Conservation (phyloP, 2,888 invertebrate genomes). For the Phengaris arion region DNA sequence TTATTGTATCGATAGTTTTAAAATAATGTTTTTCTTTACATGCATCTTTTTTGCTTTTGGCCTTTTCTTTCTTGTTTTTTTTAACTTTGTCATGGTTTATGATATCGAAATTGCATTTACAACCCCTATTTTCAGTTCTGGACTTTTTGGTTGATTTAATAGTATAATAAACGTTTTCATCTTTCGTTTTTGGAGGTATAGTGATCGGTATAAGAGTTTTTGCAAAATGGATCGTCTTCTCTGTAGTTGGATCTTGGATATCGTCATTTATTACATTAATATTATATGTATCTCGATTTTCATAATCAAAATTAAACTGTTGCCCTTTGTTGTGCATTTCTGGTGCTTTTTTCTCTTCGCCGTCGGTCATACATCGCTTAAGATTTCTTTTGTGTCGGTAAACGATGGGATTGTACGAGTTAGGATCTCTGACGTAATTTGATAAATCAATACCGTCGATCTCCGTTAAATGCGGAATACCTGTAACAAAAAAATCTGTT, state of each 20-base stretch:
- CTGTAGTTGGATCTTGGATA: slow-evolving; percentile 52
- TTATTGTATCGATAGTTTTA: slow-evolving; percentile 51
- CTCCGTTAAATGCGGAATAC: slow-evolving; percentile 14
- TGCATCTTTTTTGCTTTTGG: slow-evolving; percentile 48
- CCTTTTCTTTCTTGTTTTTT: slow-evolving; percentile 47
- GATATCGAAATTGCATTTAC: slow-evolving; percentile 30
- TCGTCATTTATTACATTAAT: slow-evolving; percentile 40
- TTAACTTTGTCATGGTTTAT: slow-evolving; percentile 36
- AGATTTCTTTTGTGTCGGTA: slow-evolving; percentile 61
- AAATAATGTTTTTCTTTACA: slow-evolving; percentile 49
- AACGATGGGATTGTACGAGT: slow-evolving; percentile 57
- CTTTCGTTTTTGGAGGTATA: slow-evolving; percentile 54
- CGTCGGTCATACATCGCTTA: slow-evolving; percentile 31
- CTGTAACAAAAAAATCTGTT: neutral
- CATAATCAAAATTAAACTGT: slow-evolving; percentile 46
- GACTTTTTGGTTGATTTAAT: slow-evolving; percentile 55
- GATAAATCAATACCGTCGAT: slow-evolving; percentile 36
- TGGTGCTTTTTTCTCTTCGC: slow-evolving; percentile 32
- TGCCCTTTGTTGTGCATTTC: slow-evolving; percentile 49
- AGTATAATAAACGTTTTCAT: slow-evolving; percentile 53
- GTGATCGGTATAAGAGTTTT: slow-evolving; percentile 60
- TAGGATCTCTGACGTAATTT: slow-evolving; percentile 39
- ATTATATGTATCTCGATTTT: slow-evolving; percentile 37
- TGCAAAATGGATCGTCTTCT: slow-evolving; percentile 62
- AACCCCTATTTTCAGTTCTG: slow-evolving; percentile 45